Evolutionary conservation across 2,113 vertebrate species (phyloP).

Genomic region (Rhinoptilus africanus): DNA sequence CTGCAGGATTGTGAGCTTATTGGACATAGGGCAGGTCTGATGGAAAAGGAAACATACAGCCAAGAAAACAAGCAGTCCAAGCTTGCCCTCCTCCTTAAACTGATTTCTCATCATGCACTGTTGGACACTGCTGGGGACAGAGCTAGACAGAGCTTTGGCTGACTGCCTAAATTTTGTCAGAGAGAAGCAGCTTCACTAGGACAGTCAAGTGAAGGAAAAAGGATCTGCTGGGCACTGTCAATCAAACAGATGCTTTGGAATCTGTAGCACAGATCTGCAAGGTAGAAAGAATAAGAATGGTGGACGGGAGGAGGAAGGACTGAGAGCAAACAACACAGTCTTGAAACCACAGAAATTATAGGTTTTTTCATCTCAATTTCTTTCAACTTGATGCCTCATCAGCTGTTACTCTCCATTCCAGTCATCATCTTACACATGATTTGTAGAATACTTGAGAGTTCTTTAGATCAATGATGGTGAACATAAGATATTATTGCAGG

Average conservation of each 20-base stretch:
- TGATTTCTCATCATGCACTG: not conserved
- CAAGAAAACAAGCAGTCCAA: not conserved
- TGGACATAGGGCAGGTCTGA: not conserved
- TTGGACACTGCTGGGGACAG: not conserved
- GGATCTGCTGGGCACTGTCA: not conserved
- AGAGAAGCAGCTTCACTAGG: not conserved
- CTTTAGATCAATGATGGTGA: not conserved
- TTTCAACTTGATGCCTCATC: not conserved
- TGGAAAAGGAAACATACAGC: not conserved
- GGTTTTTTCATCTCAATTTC: not conserved
- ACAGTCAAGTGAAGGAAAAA: not conserved
- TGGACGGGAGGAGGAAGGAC: not conserved
- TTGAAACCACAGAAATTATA: not conserved
- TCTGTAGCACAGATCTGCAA: not conserved
- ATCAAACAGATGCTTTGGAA: not conserved
- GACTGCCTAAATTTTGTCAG: not conserved
- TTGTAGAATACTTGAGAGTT: not conserved
- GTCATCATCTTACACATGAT: not conserved
- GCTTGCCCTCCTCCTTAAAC: not conserved
- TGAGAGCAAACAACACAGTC: not conserved
- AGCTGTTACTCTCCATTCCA: not conserved
- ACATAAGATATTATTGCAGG: not conserved
- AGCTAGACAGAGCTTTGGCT: not conserved
- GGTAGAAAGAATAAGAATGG: not conserved
- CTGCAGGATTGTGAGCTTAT: not conserved